phyloP scores from a whole-genome alignment of 2,888 invertebrate species.

The Caenorhabditis auriculariae region DNA sequence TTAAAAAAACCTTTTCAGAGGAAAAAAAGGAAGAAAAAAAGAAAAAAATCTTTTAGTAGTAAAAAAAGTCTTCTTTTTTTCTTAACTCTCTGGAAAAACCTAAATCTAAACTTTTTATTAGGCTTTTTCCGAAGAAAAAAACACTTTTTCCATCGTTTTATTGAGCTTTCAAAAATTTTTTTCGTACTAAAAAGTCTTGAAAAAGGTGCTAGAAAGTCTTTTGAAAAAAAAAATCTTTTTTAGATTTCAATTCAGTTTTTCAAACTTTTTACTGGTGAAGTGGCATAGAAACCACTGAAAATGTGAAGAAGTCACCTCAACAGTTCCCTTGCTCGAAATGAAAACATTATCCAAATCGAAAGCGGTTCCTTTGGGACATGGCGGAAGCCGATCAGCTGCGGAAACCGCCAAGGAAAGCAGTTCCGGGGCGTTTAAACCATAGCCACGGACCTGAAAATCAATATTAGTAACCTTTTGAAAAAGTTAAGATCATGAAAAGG shows the following conservation, averaged over 20 bases:
- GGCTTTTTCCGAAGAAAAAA: too few species aligned
- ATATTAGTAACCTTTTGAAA: neutral
- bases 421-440: conserved; percentile 39
- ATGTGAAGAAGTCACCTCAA: conserved; percentile 34
- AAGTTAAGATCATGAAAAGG: neutral
- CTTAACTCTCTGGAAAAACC: too few species aligned
- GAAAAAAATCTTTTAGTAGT: neutral
- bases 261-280: neutral
- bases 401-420: conserved; percentile 41
- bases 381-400: conserved; percentile 35
- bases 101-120: too few species aligned
- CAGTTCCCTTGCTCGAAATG: conserved; percentile 40
- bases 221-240: conserved; percentile 1
- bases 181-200: neutral
- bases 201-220: neutral
- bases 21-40: too few species aligned
- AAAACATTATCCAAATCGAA: conserved; percentile 53
- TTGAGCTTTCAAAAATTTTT: neutral
- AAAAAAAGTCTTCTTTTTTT: neutral
- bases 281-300: neutral
- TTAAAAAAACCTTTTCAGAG: too few species aligned
- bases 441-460: conserved; percentile 38
- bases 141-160: too few species aligned
- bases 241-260: neutral
- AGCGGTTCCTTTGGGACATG: conserved; percentile 40